Base-by-base conservation (phyloP, 2,888 invertebrate genomes). In the Scrobipalpa costella region DNA sequence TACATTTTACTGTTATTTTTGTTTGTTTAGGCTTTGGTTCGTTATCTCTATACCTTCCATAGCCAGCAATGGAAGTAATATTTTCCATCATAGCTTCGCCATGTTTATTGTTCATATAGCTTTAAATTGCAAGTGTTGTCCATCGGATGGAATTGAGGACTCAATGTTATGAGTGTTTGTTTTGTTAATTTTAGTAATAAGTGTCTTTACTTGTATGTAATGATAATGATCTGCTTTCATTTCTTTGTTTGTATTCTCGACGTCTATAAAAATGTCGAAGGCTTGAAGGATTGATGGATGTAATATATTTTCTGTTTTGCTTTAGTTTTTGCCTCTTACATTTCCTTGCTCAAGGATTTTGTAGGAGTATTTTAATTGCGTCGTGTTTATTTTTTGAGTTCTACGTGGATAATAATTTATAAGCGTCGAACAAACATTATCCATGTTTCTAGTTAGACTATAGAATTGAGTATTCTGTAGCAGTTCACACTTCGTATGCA, bases 101-200 rank as follows among this genome's bases (percentile, higher is more conserved):
- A 13, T 21, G 11, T 21, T 49, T 7, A 21, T 52, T 52, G 11
- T 52, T 2, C n/a, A 2, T 21, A 13, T 13, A 3, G 6, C 6
- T 5, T 50, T 11, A 50, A 19, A 55, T n/a, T 34, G 34, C 55
- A 34, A 55, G 55, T 55, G 55, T 55, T 55, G 34, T 27, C 27
- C 17, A n/a, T 55, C 15, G 6, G 34, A 34, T 21, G 33, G 21
- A 50, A 55, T 15, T 55, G 55, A 55, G 55, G 33, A 55, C 55
- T 55, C 55, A 55, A 55, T 55, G n/a, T 15, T 71, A 67, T 58
- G 19, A 58, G 7, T 55, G 15, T 55, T 55, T 55, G 55, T 55
- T 55, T 55, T 55, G 34, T 33, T 34, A 55, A 55, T 55, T 55
- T 55, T 17, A 33, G 34, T 55, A 55, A 55, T 34, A 55, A 55